Evolutionary conservation across 2,888 invertebrate species (phyloP).

Genomic region (Scaptomyza flava): DNA sequence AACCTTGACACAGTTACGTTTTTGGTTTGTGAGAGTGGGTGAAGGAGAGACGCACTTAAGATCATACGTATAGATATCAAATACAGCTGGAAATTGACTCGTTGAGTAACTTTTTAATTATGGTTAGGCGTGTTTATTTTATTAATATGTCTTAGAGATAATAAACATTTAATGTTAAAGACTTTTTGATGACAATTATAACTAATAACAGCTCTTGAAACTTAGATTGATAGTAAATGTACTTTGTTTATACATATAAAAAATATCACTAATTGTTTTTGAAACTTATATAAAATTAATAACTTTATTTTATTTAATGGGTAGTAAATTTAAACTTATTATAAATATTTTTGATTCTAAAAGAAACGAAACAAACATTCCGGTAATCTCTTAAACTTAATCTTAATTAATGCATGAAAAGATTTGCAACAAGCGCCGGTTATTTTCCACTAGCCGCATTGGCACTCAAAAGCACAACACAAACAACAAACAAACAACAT

Average conservation of each 20-base stretch:
- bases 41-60: slow-evolving; percentile 1
- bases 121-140: too few relatives aligned
- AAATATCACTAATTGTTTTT: too few relatives aligned
- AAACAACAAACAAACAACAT: slow-evolving; percentile 23
- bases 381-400: too few relatives aligned
- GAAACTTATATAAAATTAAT: too few relatives aligned
- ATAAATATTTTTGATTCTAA: too few relatives aligned
- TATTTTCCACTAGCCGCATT: slow-evolving; percentile 38
- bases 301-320: too few relatives aligned
- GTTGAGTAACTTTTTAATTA: not conserved
- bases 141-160: not conserved
- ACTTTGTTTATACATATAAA: too few relatives aligned
- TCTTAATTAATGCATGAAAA: not conserved
- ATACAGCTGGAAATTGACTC: slow-evolving; percentile 16
- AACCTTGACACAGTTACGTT: slow-evolving; percentile 55
- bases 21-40: slow-evolving; percentile 2
- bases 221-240: not conserved
- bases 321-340: too few relatives aligned
- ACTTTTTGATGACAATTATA: not conserved
- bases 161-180: not conserved
- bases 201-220: slow-evolving; percentile 1
- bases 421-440: slow-evolving; percentile 24
- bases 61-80: slow-evolving; percentile 6
- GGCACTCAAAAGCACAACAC: slow-evolving; percentile 7
- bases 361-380: too few relatives aligned